Base-by-base conservation (phyloP, 2,797 vertebrate genomes). In the Crypturellus tataupa region DNA sequence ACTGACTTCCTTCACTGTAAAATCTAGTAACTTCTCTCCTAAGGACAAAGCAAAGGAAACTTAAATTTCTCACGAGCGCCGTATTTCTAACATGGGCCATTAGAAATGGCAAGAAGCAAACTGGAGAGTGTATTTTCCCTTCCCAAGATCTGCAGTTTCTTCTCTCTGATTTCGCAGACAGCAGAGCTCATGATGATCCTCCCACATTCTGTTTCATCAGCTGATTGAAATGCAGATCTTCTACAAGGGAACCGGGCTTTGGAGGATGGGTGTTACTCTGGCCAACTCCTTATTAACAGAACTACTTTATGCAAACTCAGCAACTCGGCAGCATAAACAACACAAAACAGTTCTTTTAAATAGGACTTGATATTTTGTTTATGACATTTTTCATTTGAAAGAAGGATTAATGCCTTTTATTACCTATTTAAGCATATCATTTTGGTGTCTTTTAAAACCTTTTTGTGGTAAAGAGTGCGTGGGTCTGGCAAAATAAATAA, bases 151-250 rank as follows among this genome's bases (percentile, higher is more conserved):
- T 6, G 35, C 31, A 70, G 64, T 20, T 84, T 29, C 51, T 80
- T 90, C 80, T 91, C 55, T 67, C 12, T 3, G 42, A 73, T 94
- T 94, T 94, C 85, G 91, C 93, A 93, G 59, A 13, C 55, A 56
- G 76, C 55, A 60, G 82, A 84, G 63, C 92, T 96, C 85, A 31
- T 85, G 84, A 83, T 94, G 92, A 46, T 81, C 94, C 96, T 95
- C 95, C 96, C 94, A 96, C 94, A 93, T 51, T 94, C 91, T 90
- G 94, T 96, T 96, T 95, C 96, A 95, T 96, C 96, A 97, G 91
- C 67, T 88, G 94, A 97, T 96, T 95, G 64, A 91, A 96, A 97
- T 86, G 94, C 25, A 95, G 94, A 93, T 95, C 93, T 94, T 80
- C 39, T 92, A 65, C 80, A 59, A 88, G 85, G 94, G 59, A 96